Percentiles rank a stretch among this genome's conserved stretches.
Conservation (phyloP, 1,140 invertebrate species). For the Limonius californicus region DNA sequence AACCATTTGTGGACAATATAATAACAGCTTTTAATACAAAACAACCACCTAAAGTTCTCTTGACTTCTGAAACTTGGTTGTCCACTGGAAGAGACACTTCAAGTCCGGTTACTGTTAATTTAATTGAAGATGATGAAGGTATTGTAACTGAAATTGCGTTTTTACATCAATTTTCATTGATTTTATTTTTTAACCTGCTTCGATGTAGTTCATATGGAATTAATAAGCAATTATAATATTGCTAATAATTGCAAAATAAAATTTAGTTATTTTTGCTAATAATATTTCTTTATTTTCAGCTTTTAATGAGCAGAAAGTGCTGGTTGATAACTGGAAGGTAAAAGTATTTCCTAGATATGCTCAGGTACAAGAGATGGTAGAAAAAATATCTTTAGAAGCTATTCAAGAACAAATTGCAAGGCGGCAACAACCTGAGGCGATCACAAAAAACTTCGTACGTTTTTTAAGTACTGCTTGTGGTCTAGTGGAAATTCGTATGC, state of each 20-base stretch:
- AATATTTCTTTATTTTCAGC: constrained; percentile 17
- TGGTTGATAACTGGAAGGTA: constrained; percentile 45
- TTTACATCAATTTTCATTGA: not conserved
- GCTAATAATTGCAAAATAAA: no score
- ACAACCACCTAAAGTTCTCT: constrained; percentile 59
- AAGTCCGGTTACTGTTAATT: constrained; percentile 52
- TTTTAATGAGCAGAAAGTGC: constrained; percentile 50
- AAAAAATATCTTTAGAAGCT: constrained; percentile 77
- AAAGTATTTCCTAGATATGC: constrained; percentile 57
- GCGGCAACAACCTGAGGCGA: constrained; percentile 78
- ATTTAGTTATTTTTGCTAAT: not conserved
- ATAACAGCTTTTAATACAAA: constrained; percentile 84
- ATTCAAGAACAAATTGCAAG: constrained; percentile 84
- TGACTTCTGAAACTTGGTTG: constrained; percentile 57
- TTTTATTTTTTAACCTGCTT: not conserved
- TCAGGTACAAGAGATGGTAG: constrained; percentile 66
- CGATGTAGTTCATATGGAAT: no score
- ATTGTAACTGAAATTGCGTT: not conserved
- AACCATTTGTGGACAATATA: constrained; percentile 90
- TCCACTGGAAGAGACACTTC: constrained; percentile 51
- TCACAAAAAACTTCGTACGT: constrained; percentile 83
- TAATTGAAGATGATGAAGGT: constrained; percentile 54
- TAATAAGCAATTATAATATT: no score
- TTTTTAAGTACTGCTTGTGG: constrained; percentile 81
- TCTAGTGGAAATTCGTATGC: constrained; percentile 77